Evolutionary conservation across 2,113 vertebrate genomes (phyloP).

Genomic region (Tetrax tetrax): DNA sequence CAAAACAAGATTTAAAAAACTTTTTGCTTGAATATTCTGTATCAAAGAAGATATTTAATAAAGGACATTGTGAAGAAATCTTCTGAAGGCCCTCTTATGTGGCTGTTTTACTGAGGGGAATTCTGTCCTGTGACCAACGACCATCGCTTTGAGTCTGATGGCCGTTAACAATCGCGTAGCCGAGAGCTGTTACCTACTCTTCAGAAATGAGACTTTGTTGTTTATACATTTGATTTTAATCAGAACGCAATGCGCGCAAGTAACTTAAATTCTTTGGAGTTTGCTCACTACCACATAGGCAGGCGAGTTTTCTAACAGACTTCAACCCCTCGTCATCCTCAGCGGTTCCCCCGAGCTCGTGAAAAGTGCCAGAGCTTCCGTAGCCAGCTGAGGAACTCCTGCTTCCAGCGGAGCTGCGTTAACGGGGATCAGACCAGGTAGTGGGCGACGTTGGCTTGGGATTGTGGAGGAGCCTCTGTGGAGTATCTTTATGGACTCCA

Average conservation of each 20-base stretch:
- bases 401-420: background rate
- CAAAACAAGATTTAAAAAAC: background rate
- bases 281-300: background rate
- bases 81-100: background rate
- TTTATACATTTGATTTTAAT: background rate
- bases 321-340: background rate
- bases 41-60: conserved; percentile 36
- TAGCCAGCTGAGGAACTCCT: background rate
- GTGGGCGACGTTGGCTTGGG: background rate
- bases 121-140: background rate
- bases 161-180: background rate
- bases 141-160: background rate
- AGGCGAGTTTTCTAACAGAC: background rate
- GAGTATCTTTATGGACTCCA: background rate
- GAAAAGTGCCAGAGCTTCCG: background rate
- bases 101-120: background rate
- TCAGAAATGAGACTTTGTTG: background rate
- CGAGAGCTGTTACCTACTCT: background rate
- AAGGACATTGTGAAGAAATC: background rate
- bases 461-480: background rate
- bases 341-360: background rate
- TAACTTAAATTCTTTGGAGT: background rate
- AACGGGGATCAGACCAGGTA: background rate
- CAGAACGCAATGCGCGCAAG: background rate
- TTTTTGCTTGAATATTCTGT: background rate